A percentile compares a stretch with the other conserved stretches of the same genome.
Conservation (phyloP, 2,113 vertebrate species). For the Pseudonaja textilis region DNA sequence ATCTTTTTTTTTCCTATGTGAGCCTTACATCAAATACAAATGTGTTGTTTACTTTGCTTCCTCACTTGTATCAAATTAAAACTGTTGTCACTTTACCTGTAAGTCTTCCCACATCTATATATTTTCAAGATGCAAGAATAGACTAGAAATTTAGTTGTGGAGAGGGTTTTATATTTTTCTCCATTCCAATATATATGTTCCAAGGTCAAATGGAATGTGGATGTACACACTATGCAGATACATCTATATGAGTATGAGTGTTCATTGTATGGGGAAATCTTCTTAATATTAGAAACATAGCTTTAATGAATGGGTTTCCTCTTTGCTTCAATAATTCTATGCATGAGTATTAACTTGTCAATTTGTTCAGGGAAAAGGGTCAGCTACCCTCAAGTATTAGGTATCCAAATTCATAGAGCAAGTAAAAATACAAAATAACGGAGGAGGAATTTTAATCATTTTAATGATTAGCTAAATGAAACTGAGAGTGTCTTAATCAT, state of each 20-base stretch:
- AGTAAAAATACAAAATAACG: neutral
- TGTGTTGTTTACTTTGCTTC: neutral
- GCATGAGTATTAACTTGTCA: neutral
- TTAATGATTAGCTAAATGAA: neutral
- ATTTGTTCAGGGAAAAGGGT: neutral
- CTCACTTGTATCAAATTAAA: slow-evolving; percentile 38
- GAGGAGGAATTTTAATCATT: neutral
- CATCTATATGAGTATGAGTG: no score
- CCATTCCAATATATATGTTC: neutral
- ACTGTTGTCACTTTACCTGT: slow-evolving; percentile 2
- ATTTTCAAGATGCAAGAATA: neutral
- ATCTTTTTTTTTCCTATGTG: neutral
- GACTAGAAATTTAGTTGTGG: neutral
- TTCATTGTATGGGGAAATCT: neutral
- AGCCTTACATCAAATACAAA: slow-evolving; percentile 11
- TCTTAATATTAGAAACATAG: neutral
- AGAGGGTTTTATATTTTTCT: neutral
- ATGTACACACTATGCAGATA: neutral
- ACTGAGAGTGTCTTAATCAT: neutral
- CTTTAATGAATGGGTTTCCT: neutral
- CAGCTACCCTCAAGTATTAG: neutral
- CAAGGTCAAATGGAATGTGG: neutral
- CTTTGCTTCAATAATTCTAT: neutral
- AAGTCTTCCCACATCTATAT: neutral
- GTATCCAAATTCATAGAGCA: neutral